Evolutionary conservation across 1,140 invertebrate genomes (phyloP).

Genomic region (Pemphigus obesinymphae): DNA sequence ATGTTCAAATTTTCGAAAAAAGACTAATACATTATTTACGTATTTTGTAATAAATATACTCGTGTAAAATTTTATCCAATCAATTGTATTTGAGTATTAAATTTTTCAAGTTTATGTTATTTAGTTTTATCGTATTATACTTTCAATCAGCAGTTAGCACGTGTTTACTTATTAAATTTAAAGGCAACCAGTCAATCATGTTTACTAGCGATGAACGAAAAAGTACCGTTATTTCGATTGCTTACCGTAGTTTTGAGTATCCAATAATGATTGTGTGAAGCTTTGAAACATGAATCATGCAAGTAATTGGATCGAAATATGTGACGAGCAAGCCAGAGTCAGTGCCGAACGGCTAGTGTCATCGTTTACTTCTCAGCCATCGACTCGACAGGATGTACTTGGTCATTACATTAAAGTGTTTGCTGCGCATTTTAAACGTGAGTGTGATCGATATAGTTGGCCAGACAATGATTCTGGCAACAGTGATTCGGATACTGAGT

Average conservation of each 20-base stretch:
- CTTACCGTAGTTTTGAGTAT: no score
- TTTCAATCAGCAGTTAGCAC: neutral
- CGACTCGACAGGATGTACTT: constrained; percentile 68
- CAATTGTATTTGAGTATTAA: neutral
- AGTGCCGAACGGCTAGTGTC: constrained; percentile 82
- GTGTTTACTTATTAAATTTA: neutral
- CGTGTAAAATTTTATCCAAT: neutral
- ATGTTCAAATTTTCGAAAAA: constrained; percentile 4
- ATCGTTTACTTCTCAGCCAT: constrained; percentile 62
- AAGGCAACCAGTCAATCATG: neutral
- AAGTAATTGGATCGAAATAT: constrained; percentile 70
- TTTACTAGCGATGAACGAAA: neutral
- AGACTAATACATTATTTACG: neutral
- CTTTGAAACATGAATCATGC: constrained; percentile 19
- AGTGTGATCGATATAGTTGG: constrained; percentile 57
- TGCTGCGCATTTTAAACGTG: constrained; percentile 72
- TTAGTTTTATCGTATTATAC: neutral
- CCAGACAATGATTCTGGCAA: constrained; percentile 42
- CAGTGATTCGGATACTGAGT: constrained; percentile 46
- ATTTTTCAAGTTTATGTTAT: neutral
- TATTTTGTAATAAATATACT: neutral
- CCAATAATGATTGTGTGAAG: neutral
- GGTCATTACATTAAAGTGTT: constrained; percentile 79
- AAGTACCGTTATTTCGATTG: neutral
- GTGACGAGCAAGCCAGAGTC: constrained; percentile 77